Evolutionary conservation across 2,888 invertebrate genomes (phyloP).

Genomic region (Cosmia pyralina): DNA sequence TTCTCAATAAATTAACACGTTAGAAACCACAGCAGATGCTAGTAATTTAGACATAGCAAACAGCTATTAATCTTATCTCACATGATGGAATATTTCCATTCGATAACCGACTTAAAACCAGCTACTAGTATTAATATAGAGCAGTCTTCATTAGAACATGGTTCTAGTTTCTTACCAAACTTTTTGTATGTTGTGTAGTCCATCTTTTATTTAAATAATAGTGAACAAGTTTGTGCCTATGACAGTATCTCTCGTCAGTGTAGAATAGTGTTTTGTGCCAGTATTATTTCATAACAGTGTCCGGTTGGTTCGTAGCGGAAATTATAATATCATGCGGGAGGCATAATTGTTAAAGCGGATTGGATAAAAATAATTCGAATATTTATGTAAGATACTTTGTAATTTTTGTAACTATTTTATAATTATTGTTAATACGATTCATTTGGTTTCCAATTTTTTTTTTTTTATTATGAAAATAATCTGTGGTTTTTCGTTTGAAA

Average conservation of each 20-base stretch:
- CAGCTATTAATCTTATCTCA: constrained; percentile 63
- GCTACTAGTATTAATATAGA: constrained; percentile 32
- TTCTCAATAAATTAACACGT: not conserved
- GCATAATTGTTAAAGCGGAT: constrained; percentile 1
- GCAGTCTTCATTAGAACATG: constrained; percentile 23
- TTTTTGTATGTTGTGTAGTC: not conserved
- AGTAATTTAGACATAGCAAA: constrained; percentile 38
- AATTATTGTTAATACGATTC: too few species aligned
- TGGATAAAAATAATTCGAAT: not conserved
- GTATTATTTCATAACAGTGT: constrained; percentile 27
- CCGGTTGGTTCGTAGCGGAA: constrained; percentile 5
- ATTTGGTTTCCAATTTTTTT: too few species aligned
- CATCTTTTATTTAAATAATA: not conserved
- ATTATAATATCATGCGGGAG: constrained; percentile 6
- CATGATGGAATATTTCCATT: constrained; percentile 63
- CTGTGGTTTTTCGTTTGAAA: too few species aligned
- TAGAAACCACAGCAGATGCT: constrained; percentile 26
- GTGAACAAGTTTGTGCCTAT: not conserved
- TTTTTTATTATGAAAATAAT: too few species aligned
- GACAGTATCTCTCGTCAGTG: constrained; percentile 4
- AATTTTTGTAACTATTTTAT: too few species aligned
- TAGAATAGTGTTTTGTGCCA: constrained; percentile 11
- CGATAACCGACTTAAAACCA: constrained; percentile 35
- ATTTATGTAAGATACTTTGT: too few species aligned
- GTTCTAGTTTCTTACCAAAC: constrained; percentile 14